Base-by-base conservation (phyloP, 92 coral and sea anemone species). In the Epizoanthus ramosus region DNA sequence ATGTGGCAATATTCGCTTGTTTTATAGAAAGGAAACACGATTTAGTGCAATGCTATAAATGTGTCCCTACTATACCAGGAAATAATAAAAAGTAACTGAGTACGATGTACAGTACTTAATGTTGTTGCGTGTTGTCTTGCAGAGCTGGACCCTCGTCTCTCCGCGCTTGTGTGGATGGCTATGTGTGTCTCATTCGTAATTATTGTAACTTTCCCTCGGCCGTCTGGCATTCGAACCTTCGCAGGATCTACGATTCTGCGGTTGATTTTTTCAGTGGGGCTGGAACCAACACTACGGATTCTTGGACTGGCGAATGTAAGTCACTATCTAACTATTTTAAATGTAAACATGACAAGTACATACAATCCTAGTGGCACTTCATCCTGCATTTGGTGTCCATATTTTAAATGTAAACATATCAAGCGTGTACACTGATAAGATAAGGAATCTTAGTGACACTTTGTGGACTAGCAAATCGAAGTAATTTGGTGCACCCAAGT, bases 131-230 rank as follows among this genome's bases (percentile, higher is more conserved):
- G 16, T 83, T 67, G n/a, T 39, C 1, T 89, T 91, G 71, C 90
- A 97, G 99, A 90, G 18, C 93, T 97, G 80, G 99, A 97, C 71
- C 82, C 91, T 39, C 98, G 98, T 35, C 97, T 97, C 71, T 97
- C 99, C 16, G 87, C 85, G 13, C 91, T 97, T 74, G 99, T 97
- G 69, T 97, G 99, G 99, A 89, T 97, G 87, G 99, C 99, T 82
- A 97, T 97, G 98, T 88, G 95, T 57, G 94, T 97, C 33, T 97
- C 99, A 0, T 94, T 90, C 73, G 86, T 80, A 71, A 95, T 97
- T 28, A 97, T 97, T 45, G 83, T 94, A 25, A 88, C 98, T 15
- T 97, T 94, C 73, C 98, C 99, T 76, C 98, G 99, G 58, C 99
- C 99, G 22, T 97, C 99, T 47, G 99, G 99, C 45, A 89, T 94